Evolutionary conservation across 2,888 invertebrate genomes (phyloP).

Genomic region (Drosophila neonasuta): DNA sequence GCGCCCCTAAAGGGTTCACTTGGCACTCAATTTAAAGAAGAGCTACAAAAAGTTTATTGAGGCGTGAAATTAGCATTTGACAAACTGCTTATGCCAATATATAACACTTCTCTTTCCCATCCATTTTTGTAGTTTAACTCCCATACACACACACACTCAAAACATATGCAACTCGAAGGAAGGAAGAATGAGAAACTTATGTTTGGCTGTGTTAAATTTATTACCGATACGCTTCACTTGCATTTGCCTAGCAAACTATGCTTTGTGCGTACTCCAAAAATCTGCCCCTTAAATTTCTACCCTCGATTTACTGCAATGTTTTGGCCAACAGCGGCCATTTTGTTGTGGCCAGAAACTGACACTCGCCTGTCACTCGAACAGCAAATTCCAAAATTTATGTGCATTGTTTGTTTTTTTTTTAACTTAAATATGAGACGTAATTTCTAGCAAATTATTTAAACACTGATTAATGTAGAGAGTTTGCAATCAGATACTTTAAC

Average conservation of each 20-base stretch:
- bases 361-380: conserved; percentile 62
- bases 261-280: conserved; percentile 2
- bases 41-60: conserved; percentile 43
- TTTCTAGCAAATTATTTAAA: conserved; percentile 13
- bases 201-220: conserved; percentile 62
- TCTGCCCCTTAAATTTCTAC: not conserved
- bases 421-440: not conserved
- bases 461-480: conserved; percentile 45
- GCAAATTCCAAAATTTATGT: conserved; percentile 38
- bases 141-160: not conserved
- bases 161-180: conserved; percentile 32
- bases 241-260: conserved; percentile 31
- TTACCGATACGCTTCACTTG: conserved; percentile 65
- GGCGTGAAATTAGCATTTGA: conserved; percentile 75
- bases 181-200: conserved; percentile 36
- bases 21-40: conserved; percentile 32
- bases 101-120: not conserved
- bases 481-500: conserved; percentile 10
- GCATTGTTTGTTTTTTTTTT: conserved; percentile 20
- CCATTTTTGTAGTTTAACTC: conserved; percentile 44
- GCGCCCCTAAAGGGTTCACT: conserved; percentile 18
- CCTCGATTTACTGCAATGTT: conserved; percentile 65
- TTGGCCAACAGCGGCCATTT: conserved; percentile 72
- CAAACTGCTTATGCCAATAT: conserved; percentile 57
- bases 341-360: conserved; percentile 68